A percentile compares a stretch with the other conserved stretches of the same genome.
Evolutionary conservation across 2,888 invertebrate species (phyloP).

Genomic region (Cabera pusaria): DNA sequence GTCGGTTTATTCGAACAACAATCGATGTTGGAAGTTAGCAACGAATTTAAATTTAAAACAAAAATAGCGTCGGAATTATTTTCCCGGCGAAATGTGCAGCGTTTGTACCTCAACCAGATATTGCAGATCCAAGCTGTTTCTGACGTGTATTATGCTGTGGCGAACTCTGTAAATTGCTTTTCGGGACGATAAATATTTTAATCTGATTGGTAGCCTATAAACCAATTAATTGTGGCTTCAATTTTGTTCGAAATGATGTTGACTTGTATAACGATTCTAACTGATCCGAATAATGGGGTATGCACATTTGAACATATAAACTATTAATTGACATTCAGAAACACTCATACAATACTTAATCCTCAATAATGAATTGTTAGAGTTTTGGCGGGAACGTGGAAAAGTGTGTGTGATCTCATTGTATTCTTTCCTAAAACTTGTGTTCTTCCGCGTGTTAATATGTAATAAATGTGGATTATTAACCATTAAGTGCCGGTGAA

Average conservation of each 20-base stretch:
- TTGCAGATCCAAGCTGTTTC: constrained; percentile 69
- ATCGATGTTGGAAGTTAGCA: constrained; percentile 19
- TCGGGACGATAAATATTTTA: constrained; percentile 80
- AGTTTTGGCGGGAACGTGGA: too few species aligned
- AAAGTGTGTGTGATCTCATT: too few species aligned
- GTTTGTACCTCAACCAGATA: constrained; percentile 63
- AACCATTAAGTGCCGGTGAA: too few species aligned
- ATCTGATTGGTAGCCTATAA: constrained; percentile 76
- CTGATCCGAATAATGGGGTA: too few species aligned
- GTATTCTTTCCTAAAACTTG: too few species aligned
- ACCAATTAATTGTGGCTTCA: constrained; percentile 77
- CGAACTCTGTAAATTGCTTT: constrained; percentile 78
- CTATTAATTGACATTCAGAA: too few species aligned
- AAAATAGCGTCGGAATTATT: constrained; percentile 52
- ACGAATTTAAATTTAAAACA: constrained; percentile 30
- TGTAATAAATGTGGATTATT: too few species aligned
- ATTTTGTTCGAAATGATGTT: constrained; percentile 52
- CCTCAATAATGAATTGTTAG: too few species aligned
- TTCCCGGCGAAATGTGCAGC: constrained; percentile 58
- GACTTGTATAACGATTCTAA: too few species aligned
- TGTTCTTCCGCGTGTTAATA: too few species aligned
- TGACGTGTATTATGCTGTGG: constrained; percentile 76
- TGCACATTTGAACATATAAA: too few species aligned
- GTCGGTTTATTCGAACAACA: constrained; percentile 15
- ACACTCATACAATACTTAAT: too few species aligned